phyloP scores from a whole-genome alignment of 2,888 invertebrate genomes.

The Lasioglossum lativentre region DNA sequence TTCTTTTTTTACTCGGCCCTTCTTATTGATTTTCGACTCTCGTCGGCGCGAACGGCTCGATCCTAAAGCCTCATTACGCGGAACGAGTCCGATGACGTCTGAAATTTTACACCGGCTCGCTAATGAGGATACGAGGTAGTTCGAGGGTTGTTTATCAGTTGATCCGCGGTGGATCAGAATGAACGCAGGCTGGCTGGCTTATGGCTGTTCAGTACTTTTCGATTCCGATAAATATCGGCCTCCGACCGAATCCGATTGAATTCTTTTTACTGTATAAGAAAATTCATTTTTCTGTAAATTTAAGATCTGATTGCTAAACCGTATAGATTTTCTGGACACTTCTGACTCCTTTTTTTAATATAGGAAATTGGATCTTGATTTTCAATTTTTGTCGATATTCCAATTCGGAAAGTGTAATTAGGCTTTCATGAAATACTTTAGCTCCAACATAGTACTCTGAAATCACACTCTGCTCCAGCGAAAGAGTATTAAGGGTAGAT shows the following conservation, averaged over 20 bases:
- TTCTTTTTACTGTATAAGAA: too few relatives aligned
- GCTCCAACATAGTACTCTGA: too few relatives aligned
- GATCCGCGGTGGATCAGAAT: neutral
- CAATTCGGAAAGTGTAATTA: too few relatives aligned
- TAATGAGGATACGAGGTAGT: neutral
- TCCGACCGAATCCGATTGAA: neutral
- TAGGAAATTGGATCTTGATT: neutral
- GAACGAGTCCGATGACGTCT: slow-evolving; percentile 1
- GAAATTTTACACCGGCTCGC: slow-evolving; percentile 10
- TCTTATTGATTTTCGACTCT: neutral
- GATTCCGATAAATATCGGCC: too few relatives aligned
- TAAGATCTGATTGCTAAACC: too few relatives aligned
- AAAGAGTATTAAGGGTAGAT: neutral
- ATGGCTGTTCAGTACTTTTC: neutral
- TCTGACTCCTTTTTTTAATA: too few relatives aligned
- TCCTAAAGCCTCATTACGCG: slow-evolving; percentile 14
- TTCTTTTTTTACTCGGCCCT: neutral
- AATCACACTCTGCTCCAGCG: too few relatives aligned
- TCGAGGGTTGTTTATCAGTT: neutral
- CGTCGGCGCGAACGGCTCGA: neutral
- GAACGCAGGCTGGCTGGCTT: neutral
- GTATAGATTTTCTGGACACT: too few relatives aligned
- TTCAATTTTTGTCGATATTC: neutral
- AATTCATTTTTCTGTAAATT: too few relatives aligned
- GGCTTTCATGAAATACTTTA: too few relatives aligned